phyloP scores from a whole-genome alignment of 2,888 invertebrate genomes.

The Buathra laborator region DNA sequence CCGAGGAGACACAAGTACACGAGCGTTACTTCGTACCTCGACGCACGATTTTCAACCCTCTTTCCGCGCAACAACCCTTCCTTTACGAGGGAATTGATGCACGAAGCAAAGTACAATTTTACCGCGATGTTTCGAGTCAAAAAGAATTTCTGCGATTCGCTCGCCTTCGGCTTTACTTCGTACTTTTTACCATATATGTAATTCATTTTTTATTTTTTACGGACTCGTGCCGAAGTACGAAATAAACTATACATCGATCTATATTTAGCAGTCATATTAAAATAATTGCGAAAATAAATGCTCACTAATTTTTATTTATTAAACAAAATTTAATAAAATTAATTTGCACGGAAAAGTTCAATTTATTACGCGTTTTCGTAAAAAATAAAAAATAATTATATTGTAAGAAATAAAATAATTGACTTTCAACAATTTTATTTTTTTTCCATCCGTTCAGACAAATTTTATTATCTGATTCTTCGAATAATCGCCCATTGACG shows the following conservation, averaged over 20 bases:
- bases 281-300: too few species aligned
- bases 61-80: constrained; percentile 30
- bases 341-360: too few species aligned
- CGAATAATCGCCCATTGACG: not conserved
- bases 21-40: not conserved
- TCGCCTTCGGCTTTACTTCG: too few species aligned
- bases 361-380: too few species aligned
- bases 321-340: too few species aligned
- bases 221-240: too few species aligned
- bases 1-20: not conserved
- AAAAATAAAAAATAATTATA: too few species aligned
- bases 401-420: not conserved
- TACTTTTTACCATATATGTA: too few species aligned
- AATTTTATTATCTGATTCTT: not conserved
- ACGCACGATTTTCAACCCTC: constrained; percentile 4
- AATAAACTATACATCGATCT: too few species aligned
- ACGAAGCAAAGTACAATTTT: constrained; percentile 3
- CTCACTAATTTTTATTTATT: too few species aligned
- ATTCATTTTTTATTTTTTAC: too few species aligned
- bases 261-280: too few species aligned
- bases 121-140: constrained; percentile 13
- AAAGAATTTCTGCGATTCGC: constrained; percentile 21
- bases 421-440: not conserved
- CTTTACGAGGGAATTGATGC: not conserved
- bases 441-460: not conserved